Conservation (phyloP, 2,113 vertebrate species). For the Solea solea region DNA sequence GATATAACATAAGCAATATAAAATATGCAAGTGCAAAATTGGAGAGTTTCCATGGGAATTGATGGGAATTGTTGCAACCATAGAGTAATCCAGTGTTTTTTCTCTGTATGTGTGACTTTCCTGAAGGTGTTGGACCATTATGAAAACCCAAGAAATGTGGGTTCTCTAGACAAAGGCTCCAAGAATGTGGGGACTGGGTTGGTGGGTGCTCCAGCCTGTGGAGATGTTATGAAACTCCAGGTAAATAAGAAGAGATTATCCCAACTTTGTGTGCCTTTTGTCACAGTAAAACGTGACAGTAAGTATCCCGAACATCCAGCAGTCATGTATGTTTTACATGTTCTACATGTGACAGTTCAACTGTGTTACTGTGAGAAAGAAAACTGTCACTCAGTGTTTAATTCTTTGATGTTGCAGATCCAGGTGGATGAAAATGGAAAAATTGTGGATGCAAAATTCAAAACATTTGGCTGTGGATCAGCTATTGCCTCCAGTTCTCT, state of each 20-base stretch:
- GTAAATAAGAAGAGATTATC: conserved; percentile 15
- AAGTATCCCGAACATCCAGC: no score
- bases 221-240: conserved; percentile 97
- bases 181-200: conserved; percentile 95
- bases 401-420: conserved; percentile 75
- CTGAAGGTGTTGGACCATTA: conserved; percentile 94
- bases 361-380: neutral
- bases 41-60: no score
- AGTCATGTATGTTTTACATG: no score
- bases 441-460: conserved; percentile 91
- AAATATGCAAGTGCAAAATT: no score
- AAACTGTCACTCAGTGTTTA: neutral
- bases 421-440: conserved; percentile 88
- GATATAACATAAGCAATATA: no score
- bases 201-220: conserved; percentile 95
- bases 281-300: no score
- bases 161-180: conserved; percentile 89
- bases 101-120: neutral
- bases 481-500: conserved; percentile 94
- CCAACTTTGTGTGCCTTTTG: no score
- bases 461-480: conserved; percentile 94
- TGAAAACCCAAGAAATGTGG: conserved; percentile 96
- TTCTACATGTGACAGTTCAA: no score
- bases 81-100: neutral
- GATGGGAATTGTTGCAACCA: no score